phyloP scores from a whole-genome alignment of 1,140 invertebrate genomes.

The Leptinotarsa lineolata region DNA sequence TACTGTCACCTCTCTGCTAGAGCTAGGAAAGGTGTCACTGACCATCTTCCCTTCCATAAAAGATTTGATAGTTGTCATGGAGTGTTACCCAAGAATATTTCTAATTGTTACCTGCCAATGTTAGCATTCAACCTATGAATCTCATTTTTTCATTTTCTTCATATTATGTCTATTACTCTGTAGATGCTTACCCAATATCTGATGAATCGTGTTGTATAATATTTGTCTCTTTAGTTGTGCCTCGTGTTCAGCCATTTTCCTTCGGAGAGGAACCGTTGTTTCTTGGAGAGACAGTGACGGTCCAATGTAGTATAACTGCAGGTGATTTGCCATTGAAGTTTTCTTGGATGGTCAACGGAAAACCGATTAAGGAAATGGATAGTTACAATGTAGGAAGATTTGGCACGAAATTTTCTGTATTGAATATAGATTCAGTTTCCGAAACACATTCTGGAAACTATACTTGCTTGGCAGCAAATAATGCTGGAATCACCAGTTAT shows the following conservation, averaged over 20 bases:
- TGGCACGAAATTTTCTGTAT: conserved; percentile 69
- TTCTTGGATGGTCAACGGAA: conserved; percentile 65
- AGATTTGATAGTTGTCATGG: too few species aligned
- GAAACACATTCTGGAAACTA: conserved; percentile 79
- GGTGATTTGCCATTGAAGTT: conserved; percentile 58
- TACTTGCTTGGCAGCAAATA: conserved; percentile 76
- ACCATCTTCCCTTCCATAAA: too few species aligned
- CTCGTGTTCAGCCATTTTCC: conserved; percentile 69
- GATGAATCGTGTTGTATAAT: background rate
- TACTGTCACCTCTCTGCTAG: too few species aligned
- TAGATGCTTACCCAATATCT: background rate
- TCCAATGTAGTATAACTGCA: conserved; percentile 36
- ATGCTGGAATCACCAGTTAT: conserved; percentile 69
- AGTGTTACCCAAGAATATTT: too few species aligned
- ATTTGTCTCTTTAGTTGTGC: conserved; percentile 48
- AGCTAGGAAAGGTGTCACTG: too few species aligned
- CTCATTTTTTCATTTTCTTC: background rate
- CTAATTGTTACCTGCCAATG: too few species aligned
- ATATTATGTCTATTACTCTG: background rate
- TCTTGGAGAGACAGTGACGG: conserved; percentile 49
- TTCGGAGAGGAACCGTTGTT: conserved; percentile 62
- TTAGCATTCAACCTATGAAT: too few species aligned
- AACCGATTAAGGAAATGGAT: conserved; percentile 51
- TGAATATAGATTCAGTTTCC: conserved; percentile 75
- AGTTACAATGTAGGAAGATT: conserved; percentile 56